A percentile compares a stretch with the other conserved stretches of the same genome.
These are phyloP conservation scores for Thymelicus acteon DNA, from an alignment of 2,888 invertebrate species.

Conservation along the genomic window DNA sequence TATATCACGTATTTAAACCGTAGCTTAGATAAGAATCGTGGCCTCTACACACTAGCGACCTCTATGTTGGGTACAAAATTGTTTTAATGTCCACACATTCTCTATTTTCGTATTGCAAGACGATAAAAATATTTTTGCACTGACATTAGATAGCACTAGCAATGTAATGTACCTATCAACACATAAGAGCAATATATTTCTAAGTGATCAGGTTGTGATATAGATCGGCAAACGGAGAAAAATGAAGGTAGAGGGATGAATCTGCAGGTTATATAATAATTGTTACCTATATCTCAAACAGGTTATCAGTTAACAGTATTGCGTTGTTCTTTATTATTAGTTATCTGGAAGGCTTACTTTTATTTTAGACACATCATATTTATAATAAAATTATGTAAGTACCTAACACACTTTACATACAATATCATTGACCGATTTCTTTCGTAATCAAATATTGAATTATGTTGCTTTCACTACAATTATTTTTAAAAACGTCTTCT, in stretches of 20 bases:
- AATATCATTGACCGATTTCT: no score
- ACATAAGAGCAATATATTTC: constrained; percentile 31
- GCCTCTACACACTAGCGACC: constrained; percentile 60
- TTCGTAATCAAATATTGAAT: no score
- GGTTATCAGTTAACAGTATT: no score
- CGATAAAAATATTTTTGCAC: constrained; percentile 79
- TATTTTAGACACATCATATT: no score
- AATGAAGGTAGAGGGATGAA: not conserved
- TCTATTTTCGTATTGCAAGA: constrained; percentile 75
- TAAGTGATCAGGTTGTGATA: constrained; percentile 36
- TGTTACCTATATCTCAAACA: not conserved
- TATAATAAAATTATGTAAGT: no score
- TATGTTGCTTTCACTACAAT: not conserved
- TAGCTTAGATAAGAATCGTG: constrained; percentile 47
- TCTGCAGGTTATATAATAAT: not conserved
- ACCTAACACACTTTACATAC: no score
- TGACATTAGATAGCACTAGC: constrained; percentile 62
- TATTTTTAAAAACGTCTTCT: not conserved
- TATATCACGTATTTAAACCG: constrained; percentile 24
- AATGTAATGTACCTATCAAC: constrained; percentile 26
- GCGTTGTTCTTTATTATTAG: no score
- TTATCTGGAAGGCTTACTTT: no score
- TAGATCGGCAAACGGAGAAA: constrained; percentile 24
- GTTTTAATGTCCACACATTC: constrained; percentile 62
- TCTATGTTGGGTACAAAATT: constrained; percentile 71